Conservation (phyloP, 2,113 vertebrate species). For the Pygoscelis adeliae region DNA sequence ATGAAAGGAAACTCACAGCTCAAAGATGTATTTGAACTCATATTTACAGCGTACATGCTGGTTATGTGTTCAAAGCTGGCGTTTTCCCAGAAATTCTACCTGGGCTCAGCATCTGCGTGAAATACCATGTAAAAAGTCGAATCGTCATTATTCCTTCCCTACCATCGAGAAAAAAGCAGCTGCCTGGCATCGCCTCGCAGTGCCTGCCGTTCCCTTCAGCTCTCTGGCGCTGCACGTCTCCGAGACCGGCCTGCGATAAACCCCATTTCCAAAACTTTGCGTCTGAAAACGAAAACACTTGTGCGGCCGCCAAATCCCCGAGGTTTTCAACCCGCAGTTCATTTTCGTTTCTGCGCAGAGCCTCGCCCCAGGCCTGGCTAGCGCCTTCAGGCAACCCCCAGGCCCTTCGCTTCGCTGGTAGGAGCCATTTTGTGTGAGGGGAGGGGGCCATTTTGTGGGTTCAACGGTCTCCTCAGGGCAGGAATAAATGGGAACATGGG, state of each 20-base stretch:
- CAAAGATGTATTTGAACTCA: not conserved
- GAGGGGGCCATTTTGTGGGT: conserved; percentile 55
- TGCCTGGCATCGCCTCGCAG: rapidly evolving
- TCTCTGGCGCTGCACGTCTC: not conserved
- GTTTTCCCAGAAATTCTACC: not conserved
- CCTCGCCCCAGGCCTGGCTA: not conserved
- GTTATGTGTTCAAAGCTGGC: not conserved
- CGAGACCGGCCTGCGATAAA: not conserved
- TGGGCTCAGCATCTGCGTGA: not conserved
- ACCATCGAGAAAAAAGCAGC: not conserved
- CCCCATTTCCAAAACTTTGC: not conserved
- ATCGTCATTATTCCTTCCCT: not conserved
- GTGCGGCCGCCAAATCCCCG: rapidly evolving
- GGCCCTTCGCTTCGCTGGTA: not conserved
- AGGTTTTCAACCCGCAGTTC: rapidly evolving
- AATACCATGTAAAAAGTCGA: rapidly evolving
- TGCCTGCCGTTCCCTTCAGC: rapidly evolving
- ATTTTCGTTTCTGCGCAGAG: rapidly evolving
- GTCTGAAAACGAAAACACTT: not conserved
- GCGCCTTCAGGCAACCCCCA: rapidly evolving
- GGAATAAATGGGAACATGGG: rapidly evolving
- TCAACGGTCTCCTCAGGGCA: not conserved
- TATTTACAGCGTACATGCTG: rapidly evolving
- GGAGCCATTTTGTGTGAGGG: conserved; percentile 57
- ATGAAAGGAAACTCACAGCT: not conserved